A percentile compares a stretch with the other conserved stretches of the same genome.
Conservation (phyloP, 2,888 invertebrate species). For the Baccha elongata region DNA sequence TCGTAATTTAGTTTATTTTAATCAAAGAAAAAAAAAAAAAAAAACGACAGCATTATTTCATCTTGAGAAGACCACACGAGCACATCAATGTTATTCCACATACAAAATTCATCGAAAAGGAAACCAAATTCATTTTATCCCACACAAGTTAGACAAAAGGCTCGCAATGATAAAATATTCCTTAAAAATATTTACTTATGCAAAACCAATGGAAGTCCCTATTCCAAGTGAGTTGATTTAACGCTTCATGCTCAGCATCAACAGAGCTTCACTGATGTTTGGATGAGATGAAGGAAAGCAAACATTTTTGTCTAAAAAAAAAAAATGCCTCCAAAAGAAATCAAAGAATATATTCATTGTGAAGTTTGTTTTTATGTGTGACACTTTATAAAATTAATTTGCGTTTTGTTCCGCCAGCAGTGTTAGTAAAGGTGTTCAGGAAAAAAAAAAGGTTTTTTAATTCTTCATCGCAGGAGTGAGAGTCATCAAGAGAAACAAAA, state of each 20-base stretch:
- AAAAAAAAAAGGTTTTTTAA: neutral
- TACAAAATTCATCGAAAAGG: slow-evolving; percentile 21
- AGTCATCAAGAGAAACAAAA: neutral
- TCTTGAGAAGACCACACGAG: neutral
- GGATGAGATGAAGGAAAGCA: neutral
- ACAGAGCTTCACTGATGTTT: neutral
- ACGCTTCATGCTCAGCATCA: slow-evolving; percentile 19
- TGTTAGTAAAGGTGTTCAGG: neutral
- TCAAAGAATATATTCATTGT: slow-evolving; percentile 20
- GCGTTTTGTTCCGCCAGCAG: neutral
- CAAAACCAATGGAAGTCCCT: slow-evolving; percentile 11
- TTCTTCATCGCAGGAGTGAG: neutral
- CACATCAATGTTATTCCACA: slow-evolving; percentile 5
- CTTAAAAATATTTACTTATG: slow-evolving; percentile 28
- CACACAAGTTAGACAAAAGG: neutral
- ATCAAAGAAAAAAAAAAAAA: too few species aligned
- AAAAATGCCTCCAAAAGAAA: neutral
- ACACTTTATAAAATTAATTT: slow-evolving; percentile 49
- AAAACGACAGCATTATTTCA: too few species aligned
- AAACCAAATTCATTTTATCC: slow-evolving; percentile 12
- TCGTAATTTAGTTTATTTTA: too few species aligned
- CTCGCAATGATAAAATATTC: slow-evolving; percentile 11
- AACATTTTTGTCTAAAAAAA: neutral
- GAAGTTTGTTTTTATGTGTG: slow-evolving; percentile 14
- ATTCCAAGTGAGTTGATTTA: slow-evolving; percentile 32